Evolutionary conservation across 2,888 invertebrate species (phyloP), one percentile per base, ranked within the genome.

Genomic region (Nipponacmea schrenckii): DNA sequence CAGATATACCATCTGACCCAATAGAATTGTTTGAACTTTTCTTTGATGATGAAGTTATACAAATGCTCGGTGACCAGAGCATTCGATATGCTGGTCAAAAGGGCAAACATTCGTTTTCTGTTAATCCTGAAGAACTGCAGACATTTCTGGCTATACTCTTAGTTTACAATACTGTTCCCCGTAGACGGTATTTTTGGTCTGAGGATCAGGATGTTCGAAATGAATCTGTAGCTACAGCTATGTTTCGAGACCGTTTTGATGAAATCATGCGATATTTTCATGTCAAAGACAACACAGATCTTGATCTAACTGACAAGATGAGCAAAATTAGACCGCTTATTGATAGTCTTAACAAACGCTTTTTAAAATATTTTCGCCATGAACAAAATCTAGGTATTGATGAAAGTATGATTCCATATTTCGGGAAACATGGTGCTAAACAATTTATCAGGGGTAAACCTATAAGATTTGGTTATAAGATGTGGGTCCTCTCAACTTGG

Each of bases 381-480:
- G 44, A 50, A 3, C 64, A 72, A 20, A 71, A 75, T 71, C 71
- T 75, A 17, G 26, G 69, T 63, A 65, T 86, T 73, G 87, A 87
- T 77, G 85, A 88, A 75, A 77, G 81, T 15, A 86, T 88, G 86
- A 79, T 85, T 20, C 83, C 85, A 26, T 89, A 89, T 74, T 88
- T 81, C 79, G 86, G 80, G 14, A 46, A 70, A 45, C 81, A 81
- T 70, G 72, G 77, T 26, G 67, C 72, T 15, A 79, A 78, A 67
- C 79, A 79, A 65, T 79, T 72, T 62, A 79, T 75, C 20, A 67
- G 73, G 44, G 79, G 80, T 45, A 82, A 81, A 69, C 78, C 79
- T 17, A 76, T 80, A n/a, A 44, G 79, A 17, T 80, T 77, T 77
- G 77, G 80, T 3, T 83, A 74, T 69, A 82, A 80, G 67, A 68